Percentiles rank a stretch among this genome's conserved stretches.
phyloP scores from a whole-genome alignment of 1,140 invertebrate genomes.

The Caenorhabditis latens region DNA sequence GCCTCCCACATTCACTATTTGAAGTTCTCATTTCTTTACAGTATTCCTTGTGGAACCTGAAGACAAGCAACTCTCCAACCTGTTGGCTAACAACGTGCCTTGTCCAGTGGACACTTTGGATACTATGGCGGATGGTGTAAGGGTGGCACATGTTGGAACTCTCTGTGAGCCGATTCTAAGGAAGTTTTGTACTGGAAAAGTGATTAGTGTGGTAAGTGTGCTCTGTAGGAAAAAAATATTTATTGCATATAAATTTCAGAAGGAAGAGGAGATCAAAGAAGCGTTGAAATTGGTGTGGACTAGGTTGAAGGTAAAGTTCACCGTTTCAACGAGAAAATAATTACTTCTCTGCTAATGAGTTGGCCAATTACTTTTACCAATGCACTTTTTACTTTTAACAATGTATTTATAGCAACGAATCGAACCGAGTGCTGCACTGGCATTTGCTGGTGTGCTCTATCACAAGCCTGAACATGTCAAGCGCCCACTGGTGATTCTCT shows the following conservation, averaged over 20 bases:
- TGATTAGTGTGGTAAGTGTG: constrained; percentile 60
- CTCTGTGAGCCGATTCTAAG: constrained; percentile 39
- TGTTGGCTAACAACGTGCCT: background rate
- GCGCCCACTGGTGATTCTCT: constrained; percentile 53
- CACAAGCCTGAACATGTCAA: background rate
- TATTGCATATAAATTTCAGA: too few species aligned
- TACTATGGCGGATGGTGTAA: constrained; percentile 61
- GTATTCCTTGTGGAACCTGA: constrained; percentile 56
- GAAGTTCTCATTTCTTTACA: constrained; percentile 19
- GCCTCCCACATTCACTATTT: too few species aligned
- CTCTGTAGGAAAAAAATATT: too few species aligned
- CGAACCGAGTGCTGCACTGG: constrained; percentile 60
- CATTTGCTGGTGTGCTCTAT: constrained; percentile 58
- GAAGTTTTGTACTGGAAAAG: constrained; percentile 3
- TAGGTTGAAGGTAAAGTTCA: constrained; percentile 42
- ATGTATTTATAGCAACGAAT: constrained; percentile 55
- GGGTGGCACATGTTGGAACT: constrained; percentile 46
- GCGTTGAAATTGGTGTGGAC: constrained; percentile 63
- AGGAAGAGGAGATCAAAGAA: constrained; percentile 58
- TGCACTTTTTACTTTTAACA: background rate
- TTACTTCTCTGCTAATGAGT: too few species aligned
- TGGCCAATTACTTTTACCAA: too few species aligned
- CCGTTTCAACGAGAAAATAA: too few species aligned
- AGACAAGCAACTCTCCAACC: constrained; percentile 16
- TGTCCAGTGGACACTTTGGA: constrained; percentile 28